Evolutionary conservation across 1,140 invertebrate genomes (phyloP).

Genomic region (Galendromus occidentalis): DNA sequence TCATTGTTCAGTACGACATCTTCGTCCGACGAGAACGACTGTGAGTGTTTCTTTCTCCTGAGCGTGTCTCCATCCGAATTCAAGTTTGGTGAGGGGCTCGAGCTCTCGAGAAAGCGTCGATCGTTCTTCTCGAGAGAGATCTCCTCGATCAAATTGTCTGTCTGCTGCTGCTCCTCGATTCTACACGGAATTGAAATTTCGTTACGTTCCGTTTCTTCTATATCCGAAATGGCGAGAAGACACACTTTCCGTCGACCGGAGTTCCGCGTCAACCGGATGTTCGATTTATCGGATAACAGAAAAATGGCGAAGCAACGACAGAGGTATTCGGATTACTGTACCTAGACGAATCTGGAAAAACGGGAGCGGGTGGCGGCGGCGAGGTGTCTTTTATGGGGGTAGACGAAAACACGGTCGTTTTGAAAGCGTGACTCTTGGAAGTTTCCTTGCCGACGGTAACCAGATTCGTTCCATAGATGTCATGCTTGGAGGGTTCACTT

Average conservation of each 20-base stretch:
- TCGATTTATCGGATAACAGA: neutral
- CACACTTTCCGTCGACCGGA: neutral
- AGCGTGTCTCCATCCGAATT: neutral
- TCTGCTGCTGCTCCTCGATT: neutral
- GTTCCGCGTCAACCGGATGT: neutral
- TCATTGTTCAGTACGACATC: neutral
- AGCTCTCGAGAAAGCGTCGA: neutral
- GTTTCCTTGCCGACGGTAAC: neutral
- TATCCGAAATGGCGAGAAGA: neutral
- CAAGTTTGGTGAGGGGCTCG: neutral
- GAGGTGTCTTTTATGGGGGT: neutral
- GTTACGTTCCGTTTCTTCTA: neutral
- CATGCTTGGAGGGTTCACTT: neutral
- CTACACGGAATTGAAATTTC: neutral
- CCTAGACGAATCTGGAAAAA: neutral
- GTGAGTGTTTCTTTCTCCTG: neutral
- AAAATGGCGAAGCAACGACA: neutral
- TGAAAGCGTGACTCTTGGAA: neutral
- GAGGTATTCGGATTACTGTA: neutral
- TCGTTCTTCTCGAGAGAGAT: neutral
- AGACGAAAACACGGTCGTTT: neutral
- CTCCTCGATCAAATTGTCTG: conserved; percentile 6
- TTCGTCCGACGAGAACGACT: conserved; percentile 5
- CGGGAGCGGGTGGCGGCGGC: neutral
- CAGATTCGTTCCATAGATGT: neutral